Evolutionary conservation across 2,797 vertebrate genomes (phyloP).

Genomic region (Spinibarbus caldwelli): DNA sequence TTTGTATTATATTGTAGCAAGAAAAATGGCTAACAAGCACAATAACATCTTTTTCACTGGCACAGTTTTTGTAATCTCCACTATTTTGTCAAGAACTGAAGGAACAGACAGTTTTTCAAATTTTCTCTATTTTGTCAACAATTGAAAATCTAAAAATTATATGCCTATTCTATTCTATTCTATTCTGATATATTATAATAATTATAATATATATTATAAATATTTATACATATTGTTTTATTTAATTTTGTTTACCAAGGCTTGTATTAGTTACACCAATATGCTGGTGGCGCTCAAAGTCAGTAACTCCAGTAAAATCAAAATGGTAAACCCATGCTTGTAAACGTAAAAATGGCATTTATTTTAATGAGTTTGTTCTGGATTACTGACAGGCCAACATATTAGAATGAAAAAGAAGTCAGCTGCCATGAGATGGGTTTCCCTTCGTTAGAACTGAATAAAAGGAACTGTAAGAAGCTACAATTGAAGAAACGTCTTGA

Average conservation of each 20-base stretch:
- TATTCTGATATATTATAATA: too few relatives aligned
- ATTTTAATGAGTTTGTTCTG: conserved; percentile 5
- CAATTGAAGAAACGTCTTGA: conserved; percentile 11
- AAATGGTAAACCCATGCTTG: neutral
- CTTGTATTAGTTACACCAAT: neutral
- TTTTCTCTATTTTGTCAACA: too few relatives aligned
- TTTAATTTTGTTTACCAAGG: neutral
- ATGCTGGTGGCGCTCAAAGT: neutral
- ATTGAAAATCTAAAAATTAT: too few relatives aligned
- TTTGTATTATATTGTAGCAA: neutral
- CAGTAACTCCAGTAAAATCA: neutral
- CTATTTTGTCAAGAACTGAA: neutral
- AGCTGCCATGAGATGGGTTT: neutral
- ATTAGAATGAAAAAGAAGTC: neutral
- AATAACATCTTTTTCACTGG: neutral
- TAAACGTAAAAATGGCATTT: neutral
- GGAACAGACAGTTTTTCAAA: neutral
- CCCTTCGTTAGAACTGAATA: neutral
- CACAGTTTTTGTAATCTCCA: neutral
- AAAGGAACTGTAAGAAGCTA: neutral
- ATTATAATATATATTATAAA: neutral
- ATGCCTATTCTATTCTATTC: too few relatives aligned
- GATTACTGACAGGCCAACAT: conserved; percentile 1
- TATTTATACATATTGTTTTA: neutral
- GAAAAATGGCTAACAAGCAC: neutral